Evolutionary conservation across 2,113 vertebrate genomes (phyloP).

Genomic region (Neolamprologus ventralis): DNA sequence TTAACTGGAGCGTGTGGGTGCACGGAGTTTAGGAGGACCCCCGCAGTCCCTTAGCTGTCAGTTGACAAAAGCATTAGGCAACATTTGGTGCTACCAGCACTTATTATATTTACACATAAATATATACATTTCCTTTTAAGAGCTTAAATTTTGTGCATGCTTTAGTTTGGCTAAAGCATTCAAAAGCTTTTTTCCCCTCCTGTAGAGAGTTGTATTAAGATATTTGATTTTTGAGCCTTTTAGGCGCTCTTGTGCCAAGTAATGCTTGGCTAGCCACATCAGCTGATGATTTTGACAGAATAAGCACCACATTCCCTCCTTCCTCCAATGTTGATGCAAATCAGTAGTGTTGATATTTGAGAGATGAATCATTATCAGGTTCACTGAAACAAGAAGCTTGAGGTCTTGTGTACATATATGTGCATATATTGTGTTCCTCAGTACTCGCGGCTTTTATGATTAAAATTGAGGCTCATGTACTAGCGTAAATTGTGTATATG

Average conservation of each 20-base stretch:
- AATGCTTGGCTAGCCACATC: background rate
- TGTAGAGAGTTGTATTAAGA: background rate
- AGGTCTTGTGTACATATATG: background rate
- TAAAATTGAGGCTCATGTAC: background rate
- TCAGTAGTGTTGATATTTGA: background rate
- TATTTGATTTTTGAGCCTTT: background rate
- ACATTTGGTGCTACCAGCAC: background rate
- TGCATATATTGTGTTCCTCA: background rate
- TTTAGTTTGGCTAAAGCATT: background rate
- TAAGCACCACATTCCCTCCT: background rate
- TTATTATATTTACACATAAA: background rate
- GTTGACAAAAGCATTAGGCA: slow-evolving; percentile 37
- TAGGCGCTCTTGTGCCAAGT: background rate
- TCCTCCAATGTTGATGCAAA: background rate
- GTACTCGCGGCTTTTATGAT: background rate
- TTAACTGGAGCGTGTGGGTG: slow-evolving; percentile 67
- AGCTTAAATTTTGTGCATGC: background rate
- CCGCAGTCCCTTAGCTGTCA: slow-evolving; percentile 30
- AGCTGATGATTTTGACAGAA: background rate
- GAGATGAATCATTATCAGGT: background rate
- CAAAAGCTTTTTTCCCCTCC: background rate
- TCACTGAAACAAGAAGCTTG: background rate
- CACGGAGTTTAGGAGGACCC: slow-evolving; percentile 50
- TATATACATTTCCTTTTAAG: background rate
- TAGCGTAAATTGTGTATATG: background rate